Conservation (phyloP, 2,113 vertebrate genomes). For the Dinomys branickii region DNA sequence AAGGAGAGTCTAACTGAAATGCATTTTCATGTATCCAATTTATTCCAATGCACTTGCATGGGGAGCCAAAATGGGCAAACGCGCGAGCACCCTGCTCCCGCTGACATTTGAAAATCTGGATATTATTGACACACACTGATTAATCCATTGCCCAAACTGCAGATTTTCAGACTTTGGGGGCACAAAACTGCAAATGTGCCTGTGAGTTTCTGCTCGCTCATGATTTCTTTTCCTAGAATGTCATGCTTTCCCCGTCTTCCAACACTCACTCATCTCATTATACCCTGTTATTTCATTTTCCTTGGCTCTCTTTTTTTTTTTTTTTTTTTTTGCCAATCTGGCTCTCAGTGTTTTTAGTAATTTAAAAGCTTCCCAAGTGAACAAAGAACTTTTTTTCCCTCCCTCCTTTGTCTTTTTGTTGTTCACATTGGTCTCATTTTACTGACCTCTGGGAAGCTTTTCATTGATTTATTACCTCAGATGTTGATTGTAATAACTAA, state of each 20-base stretch:
- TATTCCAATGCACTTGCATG: background rate
- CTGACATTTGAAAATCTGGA: slow-evolving; percentile 23
- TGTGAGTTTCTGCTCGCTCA: slow-evolving; percentile 32
- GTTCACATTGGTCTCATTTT: background rate
- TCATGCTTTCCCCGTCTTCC: slow-evolving; percentile 54
- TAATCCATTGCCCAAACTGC: background rate
- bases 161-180: background rate
- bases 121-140: slow-evolving; percentile 41
- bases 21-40: slow-evolving; percentile 26
- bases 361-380: slow-evolving; percentile 29
- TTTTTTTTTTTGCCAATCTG: slow-evolving; percentile 62
- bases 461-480: slow-evolving; percentile 1
- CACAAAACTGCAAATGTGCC: background rate
- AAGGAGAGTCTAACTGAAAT: slow-evolving; percentile 63
- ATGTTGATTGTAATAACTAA: slow-evolving; percentile 27
- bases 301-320: slow-evolving; percentile 60
- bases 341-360: slow-evolving; percentile 43
- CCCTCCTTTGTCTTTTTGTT: background rate
- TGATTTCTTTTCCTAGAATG: slow-evolving; percentile 16
- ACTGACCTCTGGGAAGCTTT: background rate
- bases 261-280: slow-evolving; percentile 57
- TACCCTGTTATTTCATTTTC: slow-evolving; percentile 67
- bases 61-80: slow-evolving; percentile 40
- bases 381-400: slow-evolving; percentile 15
- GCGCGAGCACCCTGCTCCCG: background rate